Evolutionary conservation across 2,888 invertebrate species (phyloP).

Genomic region (Catocala sponsa): DNA sequence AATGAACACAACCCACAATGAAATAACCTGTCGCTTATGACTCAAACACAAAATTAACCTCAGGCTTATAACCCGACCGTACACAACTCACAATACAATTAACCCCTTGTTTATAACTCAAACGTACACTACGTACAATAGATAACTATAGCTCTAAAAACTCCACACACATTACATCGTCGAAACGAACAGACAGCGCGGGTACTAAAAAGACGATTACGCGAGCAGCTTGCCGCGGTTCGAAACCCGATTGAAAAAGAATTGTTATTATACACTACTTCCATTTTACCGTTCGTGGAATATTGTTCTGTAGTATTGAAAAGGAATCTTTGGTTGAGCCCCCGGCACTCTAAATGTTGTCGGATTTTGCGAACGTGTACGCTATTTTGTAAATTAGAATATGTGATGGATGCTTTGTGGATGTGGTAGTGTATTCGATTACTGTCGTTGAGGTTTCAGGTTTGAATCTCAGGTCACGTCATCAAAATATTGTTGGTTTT

Average conservation of each 20-base stretch:
- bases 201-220: conserved; percentile 1
- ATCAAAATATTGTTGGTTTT: too few relatives aligned
- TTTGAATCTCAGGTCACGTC: too few relatives aligned
- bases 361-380: not conserved
- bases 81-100: too few relatives aligned
- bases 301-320: not conserved
- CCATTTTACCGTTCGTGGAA: not conserved
- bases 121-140: too few relatives aligned
- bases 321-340: not conserved
- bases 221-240: not conserved
- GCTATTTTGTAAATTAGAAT: conserved; percentile 2
- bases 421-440: too few relatives aligned
- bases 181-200: not conserved
- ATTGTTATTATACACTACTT: conserved; percentile 11
- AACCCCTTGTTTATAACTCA: too few relatives aligned
- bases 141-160: too few relatives aligned
- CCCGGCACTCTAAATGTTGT: not conserved
- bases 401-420: not conserved
- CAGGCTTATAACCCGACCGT: too few relatives aligned
- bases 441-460: too few relatives aligned
- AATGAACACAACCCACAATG: too few relatives aligned
- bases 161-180: not conserved
- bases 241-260: conserved; percentile 4
- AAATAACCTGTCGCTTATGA: too few relatives aligned
- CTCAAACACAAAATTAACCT: too few relatives aligned